Percentiles rank a stretch among this genome's conserved stretches.
phyloP scores from a whole-genome alignment of 2,113 vertebrate species.

The Xyrauchen texanus region DNA sequence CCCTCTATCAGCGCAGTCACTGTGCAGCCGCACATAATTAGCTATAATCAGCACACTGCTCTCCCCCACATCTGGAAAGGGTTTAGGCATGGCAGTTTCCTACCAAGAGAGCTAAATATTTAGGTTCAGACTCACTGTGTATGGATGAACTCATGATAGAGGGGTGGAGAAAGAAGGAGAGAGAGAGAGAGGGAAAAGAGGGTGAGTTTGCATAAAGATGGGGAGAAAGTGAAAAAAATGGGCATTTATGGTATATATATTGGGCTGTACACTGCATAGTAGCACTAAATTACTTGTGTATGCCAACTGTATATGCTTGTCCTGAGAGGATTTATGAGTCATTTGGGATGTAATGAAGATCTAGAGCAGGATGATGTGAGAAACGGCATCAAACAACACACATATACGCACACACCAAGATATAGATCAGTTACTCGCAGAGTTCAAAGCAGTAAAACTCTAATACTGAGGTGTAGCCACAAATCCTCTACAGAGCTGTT shows the following conservation, averaged over 20 bases:
- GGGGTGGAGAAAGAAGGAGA: slow-evolving; percentile 54
- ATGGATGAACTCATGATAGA: slow-evolving; percentile 79
- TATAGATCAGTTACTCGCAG: slow-evolving; percentile 27
- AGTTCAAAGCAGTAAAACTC: slow-evolving; percentile 37
- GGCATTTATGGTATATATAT: slow-evolving; percentile 6
- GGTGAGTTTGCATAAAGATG: not conserved
- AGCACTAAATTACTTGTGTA: slow-evolving; percentile 34
- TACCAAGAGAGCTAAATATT: slow-evolving; percentile 84
- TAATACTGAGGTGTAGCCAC: slow-evolving; percentile 30
- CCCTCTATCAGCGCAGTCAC: slow-evolving; percentile 64
- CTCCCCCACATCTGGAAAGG: slow-evolving; percentile 82
- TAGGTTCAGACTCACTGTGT: slow-evolving; percentile 83
- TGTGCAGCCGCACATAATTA: slow-evolving; percentile 79
- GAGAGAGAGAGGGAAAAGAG: slow-evolving; percentile 57
- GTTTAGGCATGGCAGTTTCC: slow-evolving; percentile 84
- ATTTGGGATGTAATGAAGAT: slow-evolving; percentile 44
- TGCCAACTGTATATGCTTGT: slow-evolving; percentile 32
- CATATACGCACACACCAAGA: slow-evolving; percentile 1
- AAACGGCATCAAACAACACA: slow-evolving; percentile 15
- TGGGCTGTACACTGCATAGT: slow-evolving; percentile 23
- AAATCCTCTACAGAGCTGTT: slow-evolving; percentile 33
- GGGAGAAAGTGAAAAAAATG: slow-evolving; percentile 25
- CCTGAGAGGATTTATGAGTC: slow-evolving; percentile 30
- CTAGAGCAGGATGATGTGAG: slow-evolving; percentile 13
- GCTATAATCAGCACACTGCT: slow-evolving; percentile 74